Base-by-base conservation (phyloP, 1,140 invertebrate species). In the Aphelenchoides avenae region DNA sequence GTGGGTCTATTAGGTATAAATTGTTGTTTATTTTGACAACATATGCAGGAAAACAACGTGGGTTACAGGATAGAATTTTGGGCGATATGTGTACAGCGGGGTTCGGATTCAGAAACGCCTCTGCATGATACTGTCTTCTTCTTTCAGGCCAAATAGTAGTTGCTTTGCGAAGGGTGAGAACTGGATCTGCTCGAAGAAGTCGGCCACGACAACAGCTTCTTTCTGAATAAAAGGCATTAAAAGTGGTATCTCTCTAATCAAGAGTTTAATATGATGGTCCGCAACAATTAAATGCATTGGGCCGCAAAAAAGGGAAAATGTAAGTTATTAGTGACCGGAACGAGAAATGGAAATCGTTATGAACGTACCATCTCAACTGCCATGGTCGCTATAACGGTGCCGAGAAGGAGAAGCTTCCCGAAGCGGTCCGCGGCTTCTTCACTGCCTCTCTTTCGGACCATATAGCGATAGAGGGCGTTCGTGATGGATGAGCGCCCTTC, bases 351-450 rank as follows among this genome's bases (percentile, higher is more conserved):
- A n/a, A n/a, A n/a, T n/a, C n/a, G n/a, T n/a, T n/a, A n/a, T n/a
- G n/a, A n/a, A n/a, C n/a, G n/a, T 43, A 68, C 70, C 73, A 75
- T 75, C 55, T 75, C 72, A 20, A 68, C 72, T 22, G 66, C 65
- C 67, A 75, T 74, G 39, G 72, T 75, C 9, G 71, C 73, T 9
- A 75, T 71, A 22, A 72, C 67, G 11, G 72, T 76, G 22, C 72
- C 72, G 3, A 75, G 61, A 24, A 75, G 53, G 9, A 73, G 52
- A 11, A 64, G 36, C 41, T 70, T 70, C 30, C 66, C 65, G 50
- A 65, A 73, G 49, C 71, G 36, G 39, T 73, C 68, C 9, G 72
- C 71, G 13, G 71, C 71, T 36, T 73, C 71, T 46, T 71, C 66
- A 33, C 33, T 31, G 11, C 70, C 70, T 31, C 59, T 50, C 42